Conservation (phyloP, 1,140 invertebrate genomes). For the Ganaspis sp. region DNA sequence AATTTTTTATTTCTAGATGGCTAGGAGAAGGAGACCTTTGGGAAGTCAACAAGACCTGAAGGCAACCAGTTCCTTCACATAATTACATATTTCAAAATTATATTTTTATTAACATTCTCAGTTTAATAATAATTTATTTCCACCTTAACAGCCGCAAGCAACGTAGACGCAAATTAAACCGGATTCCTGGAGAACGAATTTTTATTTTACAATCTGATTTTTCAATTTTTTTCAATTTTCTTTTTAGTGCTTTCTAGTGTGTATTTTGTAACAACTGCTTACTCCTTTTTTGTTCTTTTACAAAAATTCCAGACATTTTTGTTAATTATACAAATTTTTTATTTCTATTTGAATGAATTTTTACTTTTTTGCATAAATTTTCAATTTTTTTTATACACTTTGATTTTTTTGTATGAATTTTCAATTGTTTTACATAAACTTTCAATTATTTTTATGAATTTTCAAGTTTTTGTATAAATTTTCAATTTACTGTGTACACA, state of each 20-base stretch:
- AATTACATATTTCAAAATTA: conserved; percentile 24
- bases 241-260: background rate
- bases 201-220: background rate
- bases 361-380: too few species aligned
- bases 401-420: too few species aligned
- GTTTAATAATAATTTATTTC: background rate
- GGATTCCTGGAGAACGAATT: background rate
- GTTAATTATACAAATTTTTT: background rate
- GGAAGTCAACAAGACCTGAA: conserved; percentile 67
- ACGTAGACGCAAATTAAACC: conserved; percentile 21
- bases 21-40: conserved; percentile 71
- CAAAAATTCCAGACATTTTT: background rate
- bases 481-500: too few species aligned
- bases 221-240: background rate
- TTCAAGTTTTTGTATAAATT: too few species aligned
- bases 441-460: too few species aligned
- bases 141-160: background rate
- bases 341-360: too few species aligned
- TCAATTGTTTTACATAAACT: too few species aligned
- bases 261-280: background rate
- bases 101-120: conserved; percentile 7
- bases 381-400: too few species aligned
- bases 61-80: conserved; percentile 61
- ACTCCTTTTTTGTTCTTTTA: background rate
- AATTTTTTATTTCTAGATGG: conserved; percentile 66